These are phyloP conservation scores for Mystacornis crossleyi DNA, from an alignment of 2,113 vertebrate genomes.

Conservation along the genomic window DNA sequence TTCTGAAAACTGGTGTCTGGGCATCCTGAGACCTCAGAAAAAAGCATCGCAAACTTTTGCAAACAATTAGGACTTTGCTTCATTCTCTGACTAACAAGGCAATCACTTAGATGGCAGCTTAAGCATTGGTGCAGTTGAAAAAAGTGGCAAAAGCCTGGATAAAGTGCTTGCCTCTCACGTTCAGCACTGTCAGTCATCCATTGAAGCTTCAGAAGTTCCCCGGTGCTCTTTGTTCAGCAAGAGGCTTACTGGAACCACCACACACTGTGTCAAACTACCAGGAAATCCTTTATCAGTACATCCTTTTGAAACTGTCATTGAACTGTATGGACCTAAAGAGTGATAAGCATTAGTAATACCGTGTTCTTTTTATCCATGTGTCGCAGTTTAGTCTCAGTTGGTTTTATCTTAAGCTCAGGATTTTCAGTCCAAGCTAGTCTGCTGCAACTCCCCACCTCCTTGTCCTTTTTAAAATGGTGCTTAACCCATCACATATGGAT, in stretches of 20 bases:
- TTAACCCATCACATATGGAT: constrained; percentile 23
- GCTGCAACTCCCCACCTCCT: not conserved
- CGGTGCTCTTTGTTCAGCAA: constrained; percentile 57
- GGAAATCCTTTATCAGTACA: constrained; percentile 71
- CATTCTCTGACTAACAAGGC: not conserved
- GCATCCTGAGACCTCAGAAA: not conserved
- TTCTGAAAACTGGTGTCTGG: not conserved
- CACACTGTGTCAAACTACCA: constrained; percentile 59
- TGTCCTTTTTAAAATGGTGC: constrained; percentile 22
- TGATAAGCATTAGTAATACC: constrained; percentile 72
- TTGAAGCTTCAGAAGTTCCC: constrained; percentile 59
- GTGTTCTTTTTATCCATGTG: constrained; percentile 57
- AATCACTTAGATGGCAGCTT: not conserved
- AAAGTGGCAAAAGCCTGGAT: constrained; percentile 31
- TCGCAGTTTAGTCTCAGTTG: constrained; percentile 28
- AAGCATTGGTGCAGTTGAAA: not conserved
- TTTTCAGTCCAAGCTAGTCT: constrained; percentile 40
- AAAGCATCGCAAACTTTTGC: not conserved
- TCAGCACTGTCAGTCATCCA: constrained; percentile 62
- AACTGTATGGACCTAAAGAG: constrained; percentile 62
- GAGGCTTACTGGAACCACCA: constrained; percentile 63
- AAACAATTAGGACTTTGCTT: not conserved
- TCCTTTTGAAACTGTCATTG: constrained; percentile 74
- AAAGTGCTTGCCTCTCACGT: constrained; percentile 16
- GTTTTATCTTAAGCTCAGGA: constrained; percentile 58